Evolutionary conservation across 1,140 invertebrate species (phyloP).

Genomic region (Eulimnadia texana): DNA sequence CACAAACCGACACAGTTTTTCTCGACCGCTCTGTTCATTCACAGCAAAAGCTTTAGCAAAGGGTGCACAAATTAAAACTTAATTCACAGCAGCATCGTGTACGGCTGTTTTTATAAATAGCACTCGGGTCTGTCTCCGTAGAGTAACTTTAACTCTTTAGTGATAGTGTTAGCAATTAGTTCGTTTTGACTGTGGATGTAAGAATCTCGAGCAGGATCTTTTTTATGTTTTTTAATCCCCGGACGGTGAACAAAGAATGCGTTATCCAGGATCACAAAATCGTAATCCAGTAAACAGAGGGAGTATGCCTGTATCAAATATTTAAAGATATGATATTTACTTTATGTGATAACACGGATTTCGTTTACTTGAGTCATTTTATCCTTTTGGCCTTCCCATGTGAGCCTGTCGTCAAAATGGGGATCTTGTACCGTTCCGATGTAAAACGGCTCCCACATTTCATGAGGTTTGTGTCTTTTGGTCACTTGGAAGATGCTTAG

Average conservation of each 20-base stretch:
- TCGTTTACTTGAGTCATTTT: slow-evolving; percentile 76
- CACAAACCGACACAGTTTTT: too few relatives aligned
- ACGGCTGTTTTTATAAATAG: slow-evolving; percentile 50
- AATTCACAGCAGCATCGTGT: too few relatives aligned
- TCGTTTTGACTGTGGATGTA: slow-evolving; percentile 60
- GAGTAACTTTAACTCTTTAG: slow-evolving; percentile 64
- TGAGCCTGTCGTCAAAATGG: slow-evolving; percentile 62
- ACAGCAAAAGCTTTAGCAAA: too few relatives aligned
- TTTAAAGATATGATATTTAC: background rate
- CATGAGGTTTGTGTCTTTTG: slow-evolving; percentile 57
- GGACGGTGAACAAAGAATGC: slow-evolving; percentile 31
- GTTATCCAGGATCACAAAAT: slow-evolving; percentile 60
- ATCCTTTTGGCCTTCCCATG: slow-evolving; percentile 68
- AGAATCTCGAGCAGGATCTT: slow-evolving; percentile 54
- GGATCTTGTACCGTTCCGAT: slow-evolving; percentile 62
- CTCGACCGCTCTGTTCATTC: too few relatives aligned
- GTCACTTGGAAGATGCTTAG: slow-evolving; percentile 69
- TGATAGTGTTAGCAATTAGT: slow-evolving; percentile 62
- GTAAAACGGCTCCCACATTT: slow-evolving; percentile 78
- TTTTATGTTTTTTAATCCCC: slow-evolving; percentile 32
- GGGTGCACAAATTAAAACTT: too few relatives aligned
- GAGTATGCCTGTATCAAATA: slow-evolving; percentile 17
- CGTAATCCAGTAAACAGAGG: slow-evolving; percentile 20
- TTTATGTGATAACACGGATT: background rate
- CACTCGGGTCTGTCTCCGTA: slow-evolving; percentile 66